These are phyloP conservation scores for Catagonus wagneri DNA, from an alignment of 2,113 vertebrate species.

Conservation along the genomic window DNA sequence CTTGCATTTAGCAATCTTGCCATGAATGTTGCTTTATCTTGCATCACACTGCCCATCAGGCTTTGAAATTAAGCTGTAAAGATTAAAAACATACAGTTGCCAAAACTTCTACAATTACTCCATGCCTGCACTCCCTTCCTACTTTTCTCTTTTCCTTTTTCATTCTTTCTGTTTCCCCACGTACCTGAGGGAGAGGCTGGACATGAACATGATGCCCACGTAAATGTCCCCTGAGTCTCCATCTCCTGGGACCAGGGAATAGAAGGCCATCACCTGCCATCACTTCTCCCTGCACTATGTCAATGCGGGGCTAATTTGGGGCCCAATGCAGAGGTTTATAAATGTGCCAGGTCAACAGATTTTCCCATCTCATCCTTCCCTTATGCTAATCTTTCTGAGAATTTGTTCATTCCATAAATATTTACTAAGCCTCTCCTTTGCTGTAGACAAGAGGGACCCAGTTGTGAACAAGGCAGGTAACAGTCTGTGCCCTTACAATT, in stretches of 20 bases:
- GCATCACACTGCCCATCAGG: background rate
- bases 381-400: background rate
- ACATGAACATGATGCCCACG: background rate
- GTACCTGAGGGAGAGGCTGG: background rate
- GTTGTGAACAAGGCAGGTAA: background rate
- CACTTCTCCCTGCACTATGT: background rate
- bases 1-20: conserved; percentile 5
- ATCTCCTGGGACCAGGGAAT: background rate
- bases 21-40: background rate
- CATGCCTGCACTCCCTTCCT: background rate
- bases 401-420: background rate
- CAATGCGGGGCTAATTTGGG: background rate
- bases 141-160: background rate
- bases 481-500: background rate
- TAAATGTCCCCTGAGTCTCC: background rate
- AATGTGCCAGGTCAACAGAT: background rate
- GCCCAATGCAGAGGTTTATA: background rate
- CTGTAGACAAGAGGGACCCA: background rate
- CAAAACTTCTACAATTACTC: background rate
- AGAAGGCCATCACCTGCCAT: background rate
- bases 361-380: background rate
- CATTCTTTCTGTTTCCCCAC: accelerated
- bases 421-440: background rate
- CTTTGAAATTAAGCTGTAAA: conserved; percentile 40
- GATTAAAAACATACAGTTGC: conserved; percentile 24